Conservation (phyloP, 2,113 vertebrate genomes). For the Xyliphius kryptos region DNA sequence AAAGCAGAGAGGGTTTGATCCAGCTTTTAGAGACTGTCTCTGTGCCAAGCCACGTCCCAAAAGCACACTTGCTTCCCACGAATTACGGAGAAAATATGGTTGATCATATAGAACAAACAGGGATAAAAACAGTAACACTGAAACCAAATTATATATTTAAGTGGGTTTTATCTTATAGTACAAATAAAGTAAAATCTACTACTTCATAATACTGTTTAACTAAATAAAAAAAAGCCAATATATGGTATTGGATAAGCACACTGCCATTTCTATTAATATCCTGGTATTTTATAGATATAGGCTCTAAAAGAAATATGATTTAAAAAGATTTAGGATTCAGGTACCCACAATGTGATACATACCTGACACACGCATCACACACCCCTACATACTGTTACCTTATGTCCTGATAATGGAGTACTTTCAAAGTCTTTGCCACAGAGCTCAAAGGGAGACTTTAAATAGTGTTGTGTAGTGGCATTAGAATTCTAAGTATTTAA, state of each 20-base stretch:
- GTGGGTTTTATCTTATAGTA: slow-evolving; percentile 11
- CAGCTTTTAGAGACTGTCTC: slow-evolving; percentile 32
- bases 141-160: slow-evolving; percentile 25
- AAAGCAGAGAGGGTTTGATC: slow-evolving; percentile 36
- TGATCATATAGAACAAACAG: slow-evolving; percentile 38
- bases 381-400: slow-evolving; percentile 14
- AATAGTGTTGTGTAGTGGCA: slow-evolving; percentile 42
- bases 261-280: too few relatives aligned
- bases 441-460: slow-evolving; percentile 41
- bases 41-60: slow-evolving; percentile 32
- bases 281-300: too few relatives aligned
- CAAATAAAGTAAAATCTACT: too few relatives aligned
- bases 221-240: slow-evolving; percentile 26
- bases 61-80: slow-evolving; percentile 40
- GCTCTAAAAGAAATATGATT: too few relatives aligned
- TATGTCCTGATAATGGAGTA: slow-evolving; percentile 12
- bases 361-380: slow-evolving; percentile 1
- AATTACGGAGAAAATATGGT: slow-evolving; percentile 30
- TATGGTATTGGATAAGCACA: not conserved
- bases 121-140: slow-evolving; percentile 42
- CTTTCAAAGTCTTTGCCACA: slow-evolving; percentile 29
- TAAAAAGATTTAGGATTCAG: too few relatives aligned
- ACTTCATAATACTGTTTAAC: slow-evolving; percentile 8
- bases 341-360: not conserved
- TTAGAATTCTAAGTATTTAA: slow-evolving; percentile 55